Base-by-base conservation (phyloP, 1,140 invertebrate genomes). In the Magallana ariakensis region DNA sequence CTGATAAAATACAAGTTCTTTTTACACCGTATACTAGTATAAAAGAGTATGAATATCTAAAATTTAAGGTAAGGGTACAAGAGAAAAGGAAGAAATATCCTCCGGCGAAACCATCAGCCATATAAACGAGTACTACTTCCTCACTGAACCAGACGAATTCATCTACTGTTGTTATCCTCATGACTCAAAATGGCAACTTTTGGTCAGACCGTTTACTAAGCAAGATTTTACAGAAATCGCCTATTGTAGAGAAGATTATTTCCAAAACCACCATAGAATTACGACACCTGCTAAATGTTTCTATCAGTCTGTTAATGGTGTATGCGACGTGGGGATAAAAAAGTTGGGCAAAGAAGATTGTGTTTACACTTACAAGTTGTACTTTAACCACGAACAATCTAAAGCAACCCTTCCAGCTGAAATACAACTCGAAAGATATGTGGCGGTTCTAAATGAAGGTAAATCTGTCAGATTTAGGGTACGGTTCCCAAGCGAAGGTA, bases 71-170 rank as follows among this genome's bases (percentile, higher is more conserved):
- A 81, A 88, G 56, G 86, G 80, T 57, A 75, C 87, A 5, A 58
- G 90, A 33, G 56, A 89, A 80, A 90, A 89, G 33, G 85, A 88
- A 80, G 58, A 75, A 55, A n/a, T 57, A 58, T 84, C 87, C 5
- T 55, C 62, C 19, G 88, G 87, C 3, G 9, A 54, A 9, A 62
- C 53, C 16, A 70, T 89, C n/a, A 57, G 15, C 0, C 56, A 83
- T 55, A 56, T 90, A 9, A 89, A 93, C 55, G 92, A 93, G 11
- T 93, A 91, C 86, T 93, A 88, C 85, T 93, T 91, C 80, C 56
- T 93, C n/a, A 92, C 92, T 0, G 90, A 92, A 58, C 90, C 92
- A 16, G 88, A 90, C 22, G 87, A 91, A 15, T 90, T 93, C 57
- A 90, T 92, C 11, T 91, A 86, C 80, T 56, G 88, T 22, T 91